A percentile compares a stretch with the other conserved stretches of the same genome.
These are phyloP conservation scores for Ochropleura plecta DNA, from an alignment of 2,888 invertebrate species.

Conservation along the genomic window DNA sequence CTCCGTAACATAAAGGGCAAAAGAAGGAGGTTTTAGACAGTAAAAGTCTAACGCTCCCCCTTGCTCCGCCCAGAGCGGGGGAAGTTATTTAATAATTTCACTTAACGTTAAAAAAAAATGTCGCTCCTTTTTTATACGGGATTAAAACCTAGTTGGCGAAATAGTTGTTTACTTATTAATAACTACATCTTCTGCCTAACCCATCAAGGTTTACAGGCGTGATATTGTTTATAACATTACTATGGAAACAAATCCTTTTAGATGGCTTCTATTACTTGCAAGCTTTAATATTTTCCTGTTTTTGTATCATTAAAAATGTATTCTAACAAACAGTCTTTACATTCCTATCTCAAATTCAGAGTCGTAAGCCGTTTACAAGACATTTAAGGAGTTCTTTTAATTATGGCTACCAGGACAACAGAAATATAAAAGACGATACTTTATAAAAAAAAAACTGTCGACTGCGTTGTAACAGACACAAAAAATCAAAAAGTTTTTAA, in stretches of 20 bases:
- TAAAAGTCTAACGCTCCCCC: too few species aligned
- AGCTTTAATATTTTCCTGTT: neutral
- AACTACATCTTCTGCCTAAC: too few species aligned
- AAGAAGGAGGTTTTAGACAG: too few species aligned
- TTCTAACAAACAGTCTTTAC: neutral
- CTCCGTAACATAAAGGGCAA: too few species aligned
- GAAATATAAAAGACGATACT: constrained; percentile 27
- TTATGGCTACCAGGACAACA: constrained; percentile 47
- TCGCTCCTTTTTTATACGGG: too few species aligned
- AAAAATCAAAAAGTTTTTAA: constrained; percentile 73
- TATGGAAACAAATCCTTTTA: neutral
- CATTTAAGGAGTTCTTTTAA: constrained; percentile 48
- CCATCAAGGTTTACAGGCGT: too few species aligned
- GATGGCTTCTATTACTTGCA: neutral
- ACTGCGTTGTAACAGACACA: constrained; percentile 49
- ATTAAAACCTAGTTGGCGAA: too few species aligned
- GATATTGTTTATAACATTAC: neutral
- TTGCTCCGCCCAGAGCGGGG: too few species aligned
- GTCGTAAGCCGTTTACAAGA: constrained; percentile 20
- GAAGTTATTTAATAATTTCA: too few species aligned
- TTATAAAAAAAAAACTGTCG: constrained; percentile 39
- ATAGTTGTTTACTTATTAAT: too few species aligned
- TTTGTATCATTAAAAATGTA: neutral
- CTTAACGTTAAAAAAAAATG: too few species aligned
- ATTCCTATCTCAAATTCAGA: constrained; percentile 3